These are phyloP conservation scores for Steinernema carpocapsae DNA, from an alignment of 2,888 invertebrate genomes.

Conservation along the genomic window DNA sequence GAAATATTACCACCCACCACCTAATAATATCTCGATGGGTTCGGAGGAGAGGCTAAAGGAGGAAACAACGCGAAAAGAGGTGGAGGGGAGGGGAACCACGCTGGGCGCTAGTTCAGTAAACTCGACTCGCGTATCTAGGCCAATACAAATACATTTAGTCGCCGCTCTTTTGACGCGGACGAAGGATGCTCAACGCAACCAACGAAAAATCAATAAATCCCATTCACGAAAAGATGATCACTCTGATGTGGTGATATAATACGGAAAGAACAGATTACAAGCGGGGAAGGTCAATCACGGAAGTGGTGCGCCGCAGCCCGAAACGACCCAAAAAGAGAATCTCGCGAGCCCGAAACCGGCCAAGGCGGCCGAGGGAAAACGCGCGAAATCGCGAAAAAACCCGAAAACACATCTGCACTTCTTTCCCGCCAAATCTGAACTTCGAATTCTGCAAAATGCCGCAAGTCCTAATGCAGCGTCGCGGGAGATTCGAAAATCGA, in stretches of 20 bases:
- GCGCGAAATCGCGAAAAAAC: slow-evolving; percentile 9
- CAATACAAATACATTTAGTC: slow-evolving; percentile 31
- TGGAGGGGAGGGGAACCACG: slow-evolving; percentile 14
- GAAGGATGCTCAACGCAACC: slow-evolving; percentile 19
- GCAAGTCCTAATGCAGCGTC: background rate
- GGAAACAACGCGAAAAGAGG: slow-evolving; percentile 25
- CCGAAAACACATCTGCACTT: background rate
- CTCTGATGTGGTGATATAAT: slow-evolving; percentile 2
- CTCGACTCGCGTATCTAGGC: slow-evolving; percentile 30
- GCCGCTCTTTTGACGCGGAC: slow-evolving; percentile 25
- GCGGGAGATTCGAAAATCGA: too few relatives aligned
- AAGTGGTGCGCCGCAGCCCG: slow-evolving; percentile 12
- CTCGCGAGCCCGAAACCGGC: background rate
- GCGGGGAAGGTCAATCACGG: slow-evolving; percentile 22
- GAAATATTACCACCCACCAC: background rate
- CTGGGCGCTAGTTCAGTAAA: slow-evolving; percentile 27
- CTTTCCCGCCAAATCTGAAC: slow-evolving; percentile 3
- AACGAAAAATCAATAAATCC: slow-evolving; percentile 26
- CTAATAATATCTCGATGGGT: background rate
- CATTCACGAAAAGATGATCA: slow-evolving; percentile 11
- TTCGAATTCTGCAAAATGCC: background rate
- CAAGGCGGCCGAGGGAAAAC: background rate
- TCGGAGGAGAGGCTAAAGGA: background rate
- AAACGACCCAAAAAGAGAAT: background rate
- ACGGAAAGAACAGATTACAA: slow-evolving; percentile 20